Evolutionary conservation across 2,113 vertebrate genomes (phyloP).

Genomic region (Tyto alba): DNA sequence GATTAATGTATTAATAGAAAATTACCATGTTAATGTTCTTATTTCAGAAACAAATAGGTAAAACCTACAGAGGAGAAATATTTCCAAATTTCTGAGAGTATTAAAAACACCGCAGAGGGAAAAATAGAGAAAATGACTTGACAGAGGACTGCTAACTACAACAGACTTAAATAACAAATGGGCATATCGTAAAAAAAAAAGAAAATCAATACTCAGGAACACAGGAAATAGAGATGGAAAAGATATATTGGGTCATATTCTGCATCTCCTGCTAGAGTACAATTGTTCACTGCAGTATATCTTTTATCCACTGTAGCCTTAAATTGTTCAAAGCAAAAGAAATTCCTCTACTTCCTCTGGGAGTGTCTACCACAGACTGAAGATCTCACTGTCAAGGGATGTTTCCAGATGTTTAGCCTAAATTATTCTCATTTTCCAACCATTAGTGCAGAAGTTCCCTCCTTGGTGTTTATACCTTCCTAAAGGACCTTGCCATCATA

Average conservation of each 20-base stretch:
- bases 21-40: not conserved
- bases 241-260: constrained; percentile 34
- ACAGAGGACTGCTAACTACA: not conserved
- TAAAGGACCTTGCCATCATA: not conserved
- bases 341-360: constrained; percentile 30
- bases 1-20: not conserved
- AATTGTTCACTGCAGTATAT: not conserved
- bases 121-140: not conserved
- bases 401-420: constrained; percentile 53
- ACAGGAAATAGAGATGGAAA: not conserved
- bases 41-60: not conserved
- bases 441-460: not conserved
- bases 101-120: not conserved
- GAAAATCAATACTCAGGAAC: constrained; percentile 29
- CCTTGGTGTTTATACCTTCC: not conserved
- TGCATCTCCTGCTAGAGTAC: not conserved
- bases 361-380: constrained; percentile 20
- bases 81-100: not conserved
- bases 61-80: not conserved
- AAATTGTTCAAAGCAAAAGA: constrained; percentile 40
- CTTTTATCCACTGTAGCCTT: constrained; percentile 26
- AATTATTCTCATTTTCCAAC: constrained; percentile 36
- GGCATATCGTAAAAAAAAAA: constrained; percentile 33
- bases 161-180: constrained; percentile 35
- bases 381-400: constrained; percentile 28